A percentile compares a stretch with the other conserved stretches of the same genome.
Conservation (phyloP, 2,888 invertebrate species). For the Caenorhabditis drosophilae region DNA sequence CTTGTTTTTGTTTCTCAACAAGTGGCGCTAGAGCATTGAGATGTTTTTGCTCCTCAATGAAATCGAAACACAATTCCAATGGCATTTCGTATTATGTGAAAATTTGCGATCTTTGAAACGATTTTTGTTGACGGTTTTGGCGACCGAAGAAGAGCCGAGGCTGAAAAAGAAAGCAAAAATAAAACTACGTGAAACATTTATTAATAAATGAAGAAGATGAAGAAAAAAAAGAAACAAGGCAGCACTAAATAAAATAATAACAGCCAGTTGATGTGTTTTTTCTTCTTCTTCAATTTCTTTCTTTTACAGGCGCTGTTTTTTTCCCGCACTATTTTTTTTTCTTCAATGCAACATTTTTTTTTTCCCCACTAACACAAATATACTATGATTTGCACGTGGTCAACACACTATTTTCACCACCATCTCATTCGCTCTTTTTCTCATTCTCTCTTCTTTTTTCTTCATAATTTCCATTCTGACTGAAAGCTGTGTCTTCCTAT, state of each 20-base stretch:
- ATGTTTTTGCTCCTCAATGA: slow-evolving; percentile 27
- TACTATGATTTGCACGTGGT: neutral
- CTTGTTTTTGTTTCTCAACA: neutral
- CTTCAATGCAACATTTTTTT: neutral
- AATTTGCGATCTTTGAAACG: neutral
- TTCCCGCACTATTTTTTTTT: neutral
- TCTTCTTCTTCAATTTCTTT: neutral
- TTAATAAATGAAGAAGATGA: neutral
- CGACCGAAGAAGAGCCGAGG: slow-evolving; percentile 38
- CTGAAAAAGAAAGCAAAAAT: slow-evolving; percentile 19
- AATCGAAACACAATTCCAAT: slow-evolving; percentile 26
- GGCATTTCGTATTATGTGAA: slow-evolving; percentile 13
- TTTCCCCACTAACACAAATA: too few species aligned
- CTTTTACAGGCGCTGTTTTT: too few species aligned
- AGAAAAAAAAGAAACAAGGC: neutral
- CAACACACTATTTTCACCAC: neutral
- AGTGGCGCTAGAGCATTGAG: neutral
- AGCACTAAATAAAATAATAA: neutral
- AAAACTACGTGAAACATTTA: too few species aligned
- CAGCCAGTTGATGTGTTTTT: neutral
- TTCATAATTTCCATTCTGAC: too few species aligned
- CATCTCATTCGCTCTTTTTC: neutral
- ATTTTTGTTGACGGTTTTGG: too few species aligned
- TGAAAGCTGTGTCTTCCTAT: too few species aligned
- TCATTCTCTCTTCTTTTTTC: too few species aligned